Conservation (phyloP, 2,888 invertebrate genomes). For the Agonum fuliginosum region DNA sequence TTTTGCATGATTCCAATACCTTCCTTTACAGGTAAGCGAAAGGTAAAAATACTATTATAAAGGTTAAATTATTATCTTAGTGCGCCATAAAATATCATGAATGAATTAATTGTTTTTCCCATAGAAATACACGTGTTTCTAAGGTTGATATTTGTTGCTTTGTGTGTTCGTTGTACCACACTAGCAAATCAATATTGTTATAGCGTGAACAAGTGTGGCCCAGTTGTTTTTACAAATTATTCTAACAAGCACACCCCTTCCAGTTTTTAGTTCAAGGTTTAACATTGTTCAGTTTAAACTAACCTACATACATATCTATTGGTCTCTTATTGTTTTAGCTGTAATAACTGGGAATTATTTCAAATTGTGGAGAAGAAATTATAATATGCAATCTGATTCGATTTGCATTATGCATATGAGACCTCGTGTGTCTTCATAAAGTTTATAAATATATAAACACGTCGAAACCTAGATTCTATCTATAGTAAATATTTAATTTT, state of each 20-base stretch:
- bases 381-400: too few species aligned
- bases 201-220: conserved; percentile 47
- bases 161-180: not conserved
- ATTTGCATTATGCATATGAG: not conserved
- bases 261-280: conserved; percentile 46
- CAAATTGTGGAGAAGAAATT: too few species aligned
- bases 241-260: conserved; percentile 1
- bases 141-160: not conserved
- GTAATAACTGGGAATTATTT: conserved; percentile 6
- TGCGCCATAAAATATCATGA: not conserved
- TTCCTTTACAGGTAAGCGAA: too few species aligned
- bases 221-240: conserved; percentile 52
- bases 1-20: too few species aligned
- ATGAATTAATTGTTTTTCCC: not conserved
- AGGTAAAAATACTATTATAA: too few species aligned
- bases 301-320: conserved; percentile 38
- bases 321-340: conserved; percentile 1
- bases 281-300: conserved; percentile 20
- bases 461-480: not conserved
- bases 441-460: not conserved
- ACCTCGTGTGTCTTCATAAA: not conserved
- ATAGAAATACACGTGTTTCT: not conserved
- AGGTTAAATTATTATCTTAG: not conserved
- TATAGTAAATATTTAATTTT: not conserved
- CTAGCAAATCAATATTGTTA: conserved; percentile 1